Evolutionary conservation across 2,113 vertebrate genomes (phyloP), one percentile per base, ranked within the genome.

Genomic region (Todiramphus chloris): DNA sequence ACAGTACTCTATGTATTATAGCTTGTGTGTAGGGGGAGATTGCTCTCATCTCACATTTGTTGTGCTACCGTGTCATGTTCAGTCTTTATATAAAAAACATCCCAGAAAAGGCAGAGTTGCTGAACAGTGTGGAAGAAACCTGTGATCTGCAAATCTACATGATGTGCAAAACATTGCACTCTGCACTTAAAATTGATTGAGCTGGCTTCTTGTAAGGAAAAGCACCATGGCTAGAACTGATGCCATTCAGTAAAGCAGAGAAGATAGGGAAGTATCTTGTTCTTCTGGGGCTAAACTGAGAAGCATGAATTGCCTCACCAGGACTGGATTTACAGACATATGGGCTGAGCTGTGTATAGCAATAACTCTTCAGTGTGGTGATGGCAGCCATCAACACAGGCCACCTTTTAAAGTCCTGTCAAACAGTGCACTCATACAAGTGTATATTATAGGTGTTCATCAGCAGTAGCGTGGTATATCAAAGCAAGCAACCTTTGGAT

Each of bases 161-260:
- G 56, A 60, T 66, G 53, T 76, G 50, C 70, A 55, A 35, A 60
- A 20, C 24, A 9, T 24, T 69, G 14, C 5, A 5, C 13, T 62
- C 13, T 55, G 63, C 0, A 0, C 35, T 46, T n/a, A 12, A 2
- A 46, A 35, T 33, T 2, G 7, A 14, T 28, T 6, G n/a, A 59
- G n/a, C 13, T 90, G 58, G 19, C 39, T 55, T 82, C 56, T 77
- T 60, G 59, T 51, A 56, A 39, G 77, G 31, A 50, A 50, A 50
- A 35, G 21, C 17, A 10, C 31, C 6, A 1, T 28, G 33, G 4
- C 60, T 44, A 30, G 73, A 63, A 33, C 41, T 23, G 46, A 16
- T 68, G 24, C 41, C 31, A 6, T 11, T 4, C 0, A 3, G 20
- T 28, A 13, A 11, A 66, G 39, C 15, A 41, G 35, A 41, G 69